A percentile compares a stretch with the other conserved stretches of the same genome.
Conservation (phyloP, 2,797 vertebrate genomes). For the Acanthurus leucopareius region DNA sequence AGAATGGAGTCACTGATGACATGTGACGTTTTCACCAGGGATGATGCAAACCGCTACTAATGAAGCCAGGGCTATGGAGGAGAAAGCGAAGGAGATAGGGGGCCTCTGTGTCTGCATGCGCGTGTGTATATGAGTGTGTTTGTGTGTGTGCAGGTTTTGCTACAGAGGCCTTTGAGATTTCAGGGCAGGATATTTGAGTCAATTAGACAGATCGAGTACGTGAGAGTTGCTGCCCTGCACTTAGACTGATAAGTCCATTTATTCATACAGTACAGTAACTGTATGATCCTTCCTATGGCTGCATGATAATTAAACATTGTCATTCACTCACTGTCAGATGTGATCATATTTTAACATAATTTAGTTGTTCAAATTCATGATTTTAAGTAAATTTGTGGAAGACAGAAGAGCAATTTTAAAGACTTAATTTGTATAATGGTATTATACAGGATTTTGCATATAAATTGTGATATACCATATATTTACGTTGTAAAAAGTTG, state of each 20-base stretch:
- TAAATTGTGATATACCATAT: neutral
- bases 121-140: constrained; percentile 24
- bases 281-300: constrained; percentile 17
- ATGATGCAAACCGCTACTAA: constrained; percentile 86
- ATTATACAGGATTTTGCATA: neutral
- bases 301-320: neutral
- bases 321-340: neutral
- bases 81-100: constrained; percentile 58
- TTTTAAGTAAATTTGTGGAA: neutral
- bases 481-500: neutral
- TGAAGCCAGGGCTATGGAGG: constrained; percentile 73
- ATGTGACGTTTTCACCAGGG: constrained; percentile 83
- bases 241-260: constrained; percentile 15
- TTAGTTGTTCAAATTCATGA: neutral
- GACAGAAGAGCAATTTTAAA: neutral
- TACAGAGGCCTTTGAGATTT: constrained; percentile 63
- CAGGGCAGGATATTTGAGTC: constrained; percentile 66
- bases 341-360: neutral
- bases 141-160: constrained; percentile 27
- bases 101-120: constrained; percentile 39
- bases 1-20: constrained; percentile 85
- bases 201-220: constrained; percentile 64
- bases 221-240: constrained; percentile 46
- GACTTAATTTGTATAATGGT: neutral
- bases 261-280: neutral